Evolutionary conservation across 64 coral and sea anemone species (phyloP).

Genomic region (Actinia equina): DNA sequence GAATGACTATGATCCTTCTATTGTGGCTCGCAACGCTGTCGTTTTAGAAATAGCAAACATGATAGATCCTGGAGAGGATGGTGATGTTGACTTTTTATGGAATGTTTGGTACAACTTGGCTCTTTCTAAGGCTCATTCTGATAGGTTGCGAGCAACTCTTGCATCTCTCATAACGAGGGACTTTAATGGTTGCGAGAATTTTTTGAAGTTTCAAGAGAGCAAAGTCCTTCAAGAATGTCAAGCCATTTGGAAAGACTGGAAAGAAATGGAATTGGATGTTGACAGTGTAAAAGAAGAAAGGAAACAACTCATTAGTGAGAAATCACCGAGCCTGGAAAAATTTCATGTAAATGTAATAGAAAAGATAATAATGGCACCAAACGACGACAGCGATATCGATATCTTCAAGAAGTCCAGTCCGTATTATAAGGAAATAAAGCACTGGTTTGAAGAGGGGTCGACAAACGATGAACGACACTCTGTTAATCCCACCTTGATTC

Average conservation of each 20-base stretch:
- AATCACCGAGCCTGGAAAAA: background rate
- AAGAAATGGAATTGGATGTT: conserved; percentile 16
- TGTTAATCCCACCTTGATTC: conserved; percentile 58
- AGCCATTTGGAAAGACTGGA: conserved; percentile 53
- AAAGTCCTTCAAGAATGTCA: conserved; percentile 33
- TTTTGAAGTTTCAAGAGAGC: conserved; percentile 25
- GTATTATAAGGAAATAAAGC: conserved; percentile 37
- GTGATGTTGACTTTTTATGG: conserved; percentile 61
- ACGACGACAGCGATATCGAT: background rate
- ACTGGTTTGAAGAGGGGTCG: conserved; percentile 51
- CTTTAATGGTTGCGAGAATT: background rate
- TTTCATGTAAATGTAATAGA: background rate
- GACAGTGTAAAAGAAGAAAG: conserved; percentile 38
- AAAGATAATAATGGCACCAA: conserved; percentile 5
- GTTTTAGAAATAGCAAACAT: conserved; percentile 19
- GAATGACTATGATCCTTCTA: conserved; percentile 57
- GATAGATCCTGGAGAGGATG: conserved; percentile 33
- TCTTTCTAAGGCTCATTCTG: conserved; percentile 29
- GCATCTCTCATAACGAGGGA: background rate
- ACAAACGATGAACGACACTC: background rate
- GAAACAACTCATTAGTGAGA: conserved; percentile 8
- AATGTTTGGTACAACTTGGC: conserved; percentile 72
- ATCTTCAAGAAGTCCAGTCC: background rate
- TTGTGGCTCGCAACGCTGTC: conserved; percentile 52
- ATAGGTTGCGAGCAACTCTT: conserved; percentile 18